These are phyloP conservation scores for Rhopalosiphum maidis DNA, from an alignment of 1,140 invertebrate genomes.

Conservation along the genomic window DNA sequence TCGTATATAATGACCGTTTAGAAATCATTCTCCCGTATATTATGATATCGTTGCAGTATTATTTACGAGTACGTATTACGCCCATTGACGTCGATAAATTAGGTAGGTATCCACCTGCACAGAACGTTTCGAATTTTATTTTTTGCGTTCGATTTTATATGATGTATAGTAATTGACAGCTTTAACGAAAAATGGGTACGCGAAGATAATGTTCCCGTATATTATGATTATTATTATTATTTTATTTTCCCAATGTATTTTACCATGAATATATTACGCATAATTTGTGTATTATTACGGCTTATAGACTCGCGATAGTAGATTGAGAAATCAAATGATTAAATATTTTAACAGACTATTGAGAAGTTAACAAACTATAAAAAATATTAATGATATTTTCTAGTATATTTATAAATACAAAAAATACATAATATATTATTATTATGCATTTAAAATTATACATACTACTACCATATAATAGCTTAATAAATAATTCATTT, in stretches of 20 bases:
- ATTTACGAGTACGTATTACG: background rate
- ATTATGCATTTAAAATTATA: background rate
- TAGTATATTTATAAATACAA: background rate
- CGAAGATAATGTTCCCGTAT: background rate
- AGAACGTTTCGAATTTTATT: slow-evolving; percentile 17
- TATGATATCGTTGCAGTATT: background rate
- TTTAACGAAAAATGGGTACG: background rate
- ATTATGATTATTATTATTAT: background rate
- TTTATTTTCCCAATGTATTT: background rate
- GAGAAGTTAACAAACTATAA: background rate
- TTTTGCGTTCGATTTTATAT: background rate
- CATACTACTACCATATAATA: background rate
- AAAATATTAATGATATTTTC: background rate
- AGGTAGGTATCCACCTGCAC: background rate
- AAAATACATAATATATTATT: no score
- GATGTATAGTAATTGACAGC: background rate
- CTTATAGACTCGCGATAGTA: background rate
- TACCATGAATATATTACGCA: background rate
- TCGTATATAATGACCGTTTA: background rate
- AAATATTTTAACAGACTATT: background rate
- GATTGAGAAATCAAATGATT: background rate
- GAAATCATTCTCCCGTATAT: background rate
- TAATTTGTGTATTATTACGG: background rate
- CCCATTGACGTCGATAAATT: background rate
- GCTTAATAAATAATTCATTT: background rate